Percentiles rank a stretch among this genome's conserved stretches.
Evolutionary conservation across 2,888 invertebrate species (phyloP).

Genomic region (Alloscopus bannaensis): DNA sequence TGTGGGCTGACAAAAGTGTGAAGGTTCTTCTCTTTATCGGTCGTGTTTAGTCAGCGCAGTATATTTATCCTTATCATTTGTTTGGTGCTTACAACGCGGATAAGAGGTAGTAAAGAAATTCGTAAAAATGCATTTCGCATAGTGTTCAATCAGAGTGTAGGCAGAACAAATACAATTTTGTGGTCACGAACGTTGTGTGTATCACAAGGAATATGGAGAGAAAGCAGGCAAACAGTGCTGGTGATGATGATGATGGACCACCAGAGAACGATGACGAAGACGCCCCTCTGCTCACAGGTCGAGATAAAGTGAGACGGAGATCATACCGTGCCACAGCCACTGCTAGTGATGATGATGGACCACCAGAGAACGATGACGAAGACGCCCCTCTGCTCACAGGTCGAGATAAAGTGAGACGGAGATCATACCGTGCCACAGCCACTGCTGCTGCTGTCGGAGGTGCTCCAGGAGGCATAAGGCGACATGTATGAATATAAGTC

Average conservation of each 20-base stretch:
- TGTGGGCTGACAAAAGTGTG: too few species aligned
- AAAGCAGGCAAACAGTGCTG: not conserved
- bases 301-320: not conserved
- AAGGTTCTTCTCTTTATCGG: too few species aligned
- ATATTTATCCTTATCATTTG: too few species aligned
- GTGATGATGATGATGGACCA: not conserved
- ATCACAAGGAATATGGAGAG: conserved; percentile 9
- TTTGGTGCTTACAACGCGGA: too few species aligned
- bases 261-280: conserved; percentile 14
- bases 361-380: conserved; percentile 27
- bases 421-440: conserved; percentile 31
- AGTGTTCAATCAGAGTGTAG: too few species aligned
- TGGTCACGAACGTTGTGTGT: too few species aligned
- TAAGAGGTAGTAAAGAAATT: too few species aligned
- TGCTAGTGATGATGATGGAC: too few species aligned
- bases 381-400: conserved; percentile 37
- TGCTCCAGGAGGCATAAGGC: not conserved
- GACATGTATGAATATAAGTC: too few species aligned
- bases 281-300: conserved; percentile 32
- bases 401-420: not conserved
- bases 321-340: conserved; percentile 33
- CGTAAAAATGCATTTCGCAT: too few species aligned
- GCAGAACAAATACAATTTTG: too few species aligned
- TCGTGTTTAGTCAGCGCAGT: too few species aligned
- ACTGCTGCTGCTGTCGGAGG: conserved; percentile 9